Evolutionary conservation across 53 echinoderm and acorn worm species (phyloP).

Genomic region (Astropecten irregularis): DNA sequence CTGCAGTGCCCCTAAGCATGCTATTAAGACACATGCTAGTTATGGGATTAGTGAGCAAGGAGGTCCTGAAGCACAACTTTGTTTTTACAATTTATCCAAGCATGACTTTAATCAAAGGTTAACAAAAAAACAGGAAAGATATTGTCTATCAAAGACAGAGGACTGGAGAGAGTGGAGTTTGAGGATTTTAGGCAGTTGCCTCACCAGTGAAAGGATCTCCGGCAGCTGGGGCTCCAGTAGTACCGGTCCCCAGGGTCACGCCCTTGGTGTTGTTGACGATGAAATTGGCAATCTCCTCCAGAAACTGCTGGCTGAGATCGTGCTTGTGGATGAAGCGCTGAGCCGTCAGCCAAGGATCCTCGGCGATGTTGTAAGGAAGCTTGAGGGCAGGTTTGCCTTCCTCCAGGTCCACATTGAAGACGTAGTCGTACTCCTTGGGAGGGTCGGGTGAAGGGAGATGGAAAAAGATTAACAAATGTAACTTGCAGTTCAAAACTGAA

Average conservation of each 20-base stretch:
- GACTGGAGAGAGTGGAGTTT: too few relatives aligned
- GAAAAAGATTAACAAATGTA: too few relatives aligned
- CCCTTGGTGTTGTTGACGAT: conserved; percentile 91
- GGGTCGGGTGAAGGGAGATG: neutral
- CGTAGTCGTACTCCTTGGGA: conserved; percentile 91
- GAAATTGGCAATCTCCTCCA: conserved; percentile 92
- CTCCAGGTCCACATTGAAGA: conserved; percentile 94
- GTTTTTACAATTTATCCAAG: too few relatives aligned
- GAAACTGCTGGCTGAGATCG: conserved; percentile 84
- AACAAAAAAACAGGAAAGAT: too few relatives aligned
- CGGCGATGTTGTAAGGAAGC: conserved; percentile 83
- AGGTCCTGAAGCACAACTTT: too few relatives aligned
- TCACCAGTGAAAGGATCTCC: conserved; percentile 93
- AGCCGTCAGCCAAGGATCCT: conserved; percentile 94
- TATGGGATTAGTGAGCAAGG: too few relatives aligned
- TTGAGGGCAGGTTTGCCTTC: conserved; percentile 86
- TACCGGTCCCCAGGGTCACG: conserved; percentile 73
- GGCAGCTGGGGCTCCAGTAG: conserved; percentile 27
- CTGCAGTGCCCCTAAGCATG: too few relatives aligned
- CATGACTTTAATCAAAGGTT: too few relatives aligned
- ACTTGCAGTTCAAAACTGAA: too few relatives aligned
- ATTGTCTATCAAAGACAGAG: too few relatives aligned
- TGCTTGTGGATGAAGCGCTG: conserved; percentile 81
- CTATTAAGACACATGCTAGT: too few relatives aligned
- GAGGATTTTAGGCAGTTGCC: too few relatives aligned